phyloP scores from a whole-genome alignment of 2,888 invertebrate genomes.

The Eilema sororculum region DNA sequence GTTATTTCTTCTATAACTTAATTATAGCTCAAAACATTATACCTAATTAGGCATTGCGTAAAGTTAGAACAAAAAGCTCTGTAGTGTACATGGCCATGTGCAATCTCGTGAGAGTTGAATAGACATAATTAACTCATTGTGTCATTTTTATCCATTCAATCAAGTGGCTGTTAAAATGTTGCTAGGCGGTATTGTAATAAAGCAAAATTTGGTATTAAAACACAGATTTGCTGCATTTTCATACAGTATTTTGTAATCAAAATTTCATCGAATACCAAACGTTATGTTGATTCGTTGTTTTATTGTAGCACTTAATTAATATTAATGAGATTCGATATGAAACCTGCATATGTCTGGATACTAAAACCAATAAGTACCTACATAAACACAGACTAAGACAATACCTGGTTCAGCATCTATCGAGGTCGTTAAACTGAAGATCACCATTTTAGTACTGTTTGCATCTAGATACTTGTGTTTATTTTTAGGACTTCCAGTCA shows the following conservation, averaged over 20 bases:
- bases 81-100: conserved; percentile 32
- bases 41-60: conserved; percentile 39
- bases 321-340: background rate
- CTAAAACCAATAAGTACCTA: background rate
- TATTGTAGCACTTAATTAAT: too few relatives aligned
- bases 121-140: conserved; percentile 51
- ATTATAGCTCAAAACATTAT: conserved; percentile 23
- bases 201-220: background rate
- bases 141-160: conserved; percentile 40
- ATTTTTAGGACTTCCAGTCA: background rate
- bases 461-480: background rate
- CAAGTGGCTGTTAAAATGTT: conserved; percentile 29
- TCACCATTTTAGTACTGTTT: background rate
- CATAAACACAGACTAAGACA: background rate
- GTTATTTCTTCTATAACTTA: background rate
- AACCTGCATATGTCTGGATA: background rate
- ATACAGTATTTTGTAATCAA: too few relatives aligned
- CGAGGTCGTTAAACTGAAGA: background rate
- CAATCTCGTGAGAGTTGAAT: conserved; percentile 49
- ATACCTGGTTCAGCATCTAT: background rate
- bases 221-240: background rate
- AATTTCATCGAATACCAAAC: too few relatives aligned
- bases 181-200: conserved; percentile 26
- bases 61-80: conserved; percentile 35
- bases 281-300: too few relatives aligned